phyloP scores from a whole-genome alignment of 2,113 vertebrate species.

The Hydropotes inermis region DNA sequence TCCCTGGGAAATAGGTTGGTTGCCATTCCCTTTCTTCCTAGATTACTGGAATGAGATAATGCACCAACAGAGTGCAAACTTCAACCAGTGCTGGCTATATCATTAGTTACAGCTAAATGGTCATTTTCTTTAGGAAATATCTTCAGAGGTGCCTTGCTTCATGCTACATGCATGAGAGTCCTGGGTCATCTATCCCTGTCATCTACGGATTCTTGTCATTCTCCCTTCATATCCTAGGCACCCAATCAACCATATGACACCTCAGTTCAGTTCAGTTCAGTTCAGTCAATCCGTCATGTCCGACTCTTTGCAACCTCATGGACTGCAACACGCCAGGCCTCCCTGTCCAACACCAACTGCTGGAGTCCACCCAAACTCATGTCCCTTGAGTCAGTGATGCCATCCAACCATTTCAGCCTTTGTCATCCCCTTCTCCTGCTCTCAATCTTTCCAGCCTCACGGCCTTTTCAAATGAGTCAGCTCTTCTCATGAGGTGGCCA shows the following conservation, averaged over 20 bases:
- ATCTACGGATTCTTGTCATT: neutral
- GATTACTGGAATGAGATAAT: neutral
- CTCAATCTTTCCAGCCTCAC: neutral
- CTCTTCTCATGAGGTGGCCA: neutral
- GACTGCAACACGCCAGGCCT: neutral
- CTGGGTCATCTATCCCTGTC: neutral
- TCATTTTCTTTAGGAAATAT: neutral
- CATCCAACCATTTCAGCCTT: neutral
- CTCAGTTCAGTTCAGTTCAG: neutral
- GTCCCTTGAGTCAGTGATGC: neutral
- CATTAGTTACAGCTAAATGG: neutral
- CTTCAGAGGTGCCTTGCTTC: neutral
- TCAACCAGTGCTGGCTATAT: neutral
- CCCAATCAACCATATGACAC: neutral
- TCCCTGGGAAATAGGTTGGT: neutral
- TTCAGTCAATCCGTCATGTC: neutral
- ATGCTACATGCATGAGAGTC: neutral
- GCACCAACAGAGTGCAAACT: rapidly evolving
- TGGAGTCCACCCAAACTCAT: neutral
- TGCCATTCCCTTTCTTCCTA: neutral
- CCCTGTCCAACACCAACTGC: neutral
- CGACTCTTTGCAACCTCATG: neutral
- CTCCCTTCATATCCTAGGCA: rapidly evolving
- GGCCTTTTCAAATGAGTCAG: neutral
- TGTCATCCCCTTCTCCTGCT: neutral